Percentiles rank a stretch among this genome's conserved stretches.
phyloP scores from a whole-genome alignment of 1,140 invertebrate species.

The Atta cephalotes region DNA sequence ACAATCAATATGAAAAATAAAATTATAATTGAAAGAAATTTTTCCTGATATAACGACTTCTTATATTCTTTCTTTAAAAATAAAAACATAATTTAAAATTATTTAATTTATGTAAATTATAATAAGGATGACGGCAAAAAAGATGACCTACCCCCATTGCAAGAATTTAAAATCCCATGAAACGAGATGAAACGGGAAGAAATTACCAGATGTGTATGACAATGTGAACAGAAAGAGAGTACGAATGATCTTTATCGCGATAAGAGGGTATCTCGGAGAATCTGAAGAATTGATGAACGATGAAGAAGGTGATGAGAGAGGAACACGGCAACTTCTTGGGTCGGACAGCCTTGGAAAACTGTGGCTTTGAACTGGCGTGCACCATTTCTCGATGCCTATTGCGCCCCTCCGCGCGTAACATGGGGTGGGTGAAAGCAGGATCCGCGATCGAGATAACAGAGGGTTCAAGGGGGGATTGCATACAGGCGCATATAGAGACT shows the following conservation, averaged over 20 bases:
- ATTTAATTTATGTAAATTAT: background rate
- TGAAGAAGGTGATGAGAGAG: slow-evolving; percentile 52
- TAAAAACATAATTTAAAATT: background rate
- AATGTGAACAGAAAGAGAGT: slow-evolving; percentile 3
- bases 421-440: slow-evolving; percentile 10
- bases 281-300: slow-evolving; percentile 18
- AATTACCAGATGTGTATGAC: slow-evolving; percentile 10
- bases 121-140: background rate
- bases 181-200: slow-evolving; percentile 11
- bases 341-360: slow-evolving; percentile 85
- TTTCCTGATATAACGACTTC: background rate
- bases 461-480: slow-evolving; percentile 68
- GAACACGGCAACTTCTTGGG: slow-evolving; percentile 80
- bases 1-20: background rate
- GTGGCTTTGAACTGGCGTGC: slow-evolving; percentile 85
- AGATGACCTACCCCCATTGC: background rate
- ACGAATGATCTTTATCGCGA: background rate
- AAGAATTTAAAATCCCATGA: background rate
- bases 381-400: slow-evolving; percentile 81
- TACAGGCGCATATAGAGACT: slow-evolving; percentile 70
- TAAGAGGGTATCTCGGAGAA: background rate
- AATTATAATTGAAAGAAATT: background rate
- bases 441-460: slow-evolving; percentile 50
- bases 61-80: background rate
- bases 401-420: slow-evolving; percentile 65